Evolutionary conservation across 2,888 invertebrate genomes (phyloP), one percentile per base, ranked within the genome.

Genomic region (Xestia xanthographa): DNA sequence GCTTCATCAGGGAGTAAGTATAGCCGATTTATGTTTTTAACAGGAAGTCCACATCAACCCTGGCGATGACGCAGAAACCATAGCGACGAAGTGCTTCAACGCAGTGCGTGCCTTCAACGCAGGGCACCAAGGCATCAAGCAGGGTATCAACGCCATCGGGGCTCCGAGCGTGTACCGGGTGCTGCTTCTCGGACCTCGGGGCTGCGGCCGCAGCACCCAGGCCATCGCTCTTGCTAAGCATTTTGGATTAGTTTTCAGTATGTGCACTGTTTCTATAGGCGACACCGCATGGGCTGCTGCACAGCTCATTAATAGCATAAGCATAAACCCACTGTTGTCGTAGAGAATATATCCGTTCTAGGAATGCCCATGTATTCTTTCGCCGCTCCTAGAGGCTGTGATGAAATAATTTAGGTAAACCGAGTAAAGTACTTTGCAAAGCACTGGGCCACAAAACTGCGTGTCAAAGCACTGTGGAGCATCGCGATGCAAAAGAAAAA

Each of bases 131-230:
- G 93, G 94, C 6, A 83, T 91, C 2, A 85, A 85, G 71, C 95
- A 94, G 77, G 95, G 94, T 1, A 73, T 88, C 73, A 92, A 94
- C 82, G 94, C 90, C 74, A 79, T 91, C 2, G 96, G 96, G 2
- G 96, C 97, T 0, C 97, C 97, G 0, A 95, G 95, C 48, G 92
- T 95, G 50, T 97, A 97, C 85, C 95, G 98, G 58, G 96, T 98
- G 73, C 90, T 97, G 56, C 90, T 98, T 1, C 89, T 98, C 2
- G 98, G 98, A 8, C 97, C 97, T 0, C 92, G 97, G 66, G 97
- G 97, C 75, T 97, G 97, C 26, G 97, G 97, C 3, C 93, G 97
- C 50, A 94, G 95, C 77, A 96, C 96, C 2, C 97, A 97, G 82
- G 97, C 97, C 0, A 88, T 88, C 20, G 84, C 95, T 14, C 90